phyloP scores from a whole-genome alignment of 2,113 vertebrate genomes.

The Arenaria interpres region DNA sequence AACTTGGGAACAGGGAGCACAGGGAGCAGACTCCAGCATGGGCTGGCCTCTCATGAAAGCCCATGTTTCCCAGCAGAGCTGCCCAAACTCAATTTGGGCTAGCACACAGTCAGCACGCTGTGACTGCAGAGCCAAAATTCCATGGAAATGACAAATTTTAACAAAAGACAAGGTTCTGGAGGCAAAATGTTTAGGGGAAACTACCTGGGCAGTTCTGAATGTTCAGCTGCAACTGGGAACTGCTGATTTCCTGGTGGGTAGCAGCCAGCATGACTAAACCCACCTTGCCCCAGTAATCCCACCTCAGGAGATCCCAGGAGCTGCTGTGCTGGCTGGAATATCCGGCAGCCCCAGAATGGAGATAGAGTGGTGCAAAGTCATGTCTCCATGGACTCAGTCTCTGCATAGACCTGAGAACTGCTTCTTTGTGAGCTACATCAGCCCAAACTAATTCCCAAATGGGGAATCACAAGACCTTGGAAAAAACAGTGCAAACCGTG shows the following conservation, averaged over 20 bases:
- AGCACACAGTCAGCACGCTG: background rate
- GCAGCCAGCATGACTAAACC: background rate
- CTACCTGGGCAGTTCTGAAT: background rate
- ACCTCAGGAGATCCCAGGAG: background rate
- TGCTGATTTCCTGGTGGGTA: background rate
- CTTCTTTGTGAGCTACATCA: background rate
- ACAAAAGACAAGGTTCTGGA: background rate
- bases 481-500: background rate
- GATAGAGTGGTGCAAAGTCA: background rate
- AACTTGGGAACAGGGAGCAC: fast-evolving
- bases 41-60: background rate
- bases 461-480: background rate
- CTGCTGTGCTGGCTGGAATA: background rate
- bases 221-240: background rate
- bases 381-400: fast-evolving
- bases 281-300: background rate
- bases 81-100: background rate
- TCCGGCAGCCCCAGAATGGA: fast-evolving
- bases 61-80: background rate
- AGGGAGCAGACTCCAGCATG: background rate
- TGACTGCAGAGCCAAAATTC: background rate
- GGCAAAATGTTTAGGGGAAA: background rate
- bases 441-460: background rate
- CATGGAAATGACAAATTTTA: background rate
- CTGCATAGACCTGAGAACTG: background rate